phyloP scores from a whole-genome alignment of 2,888 invertebrate species.

The Keiferia lycopersicella region DNA sequence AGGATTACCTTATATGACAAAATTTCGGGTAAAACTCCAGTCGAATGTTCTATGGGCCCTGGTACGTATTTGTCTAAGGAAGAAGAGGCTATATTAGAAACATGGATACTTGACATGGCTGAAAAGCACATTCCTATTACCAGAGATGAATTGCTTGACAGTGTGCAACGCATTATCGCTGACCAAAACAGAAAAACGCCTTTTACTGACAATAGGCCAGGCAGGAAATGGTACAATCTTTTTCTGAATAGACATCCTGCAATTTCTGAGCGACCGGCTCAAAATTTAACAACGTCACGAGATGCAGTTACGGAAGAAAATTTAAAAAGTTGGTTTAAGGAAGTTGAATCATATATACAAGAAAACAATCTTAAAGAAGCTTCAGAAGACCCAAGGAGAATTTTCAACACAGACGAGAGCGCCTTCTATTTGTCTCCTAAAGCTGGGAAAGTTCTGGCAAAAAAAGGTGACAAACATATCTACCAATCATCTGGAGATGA shows the following conservation, averaged over 20 bases:
- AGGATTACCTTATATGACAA: slow-evolving; percentile 25
- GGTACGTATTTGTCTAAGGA: slow-evolving; percentile 13
- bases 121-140: slow-evolving; percentile 23
- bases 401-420: slow-evolving; percentile 45
- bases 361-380: slow-evolving; percentile 25
- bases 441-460: slow-evolving; percentile 39
- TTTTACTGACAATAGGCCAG: slow-evolving; percentile 41
- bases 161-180: slow-evolving; percentile 22
- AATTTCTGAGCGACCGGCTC: slow-evolving; percentile 35
- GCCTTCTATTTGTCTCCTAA: slow-evolving; percentile 41
- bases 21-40: slow-evolving; percentile 27
- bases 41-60: slow-evolving; percentile 26
- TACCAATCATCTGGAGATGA: slow-evolving; percentile 38
- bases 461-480: slow-evolving; percentile 40
- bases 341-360: slow-evolving; percentile 36
- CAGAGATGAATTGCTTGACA: slow-evolving; percentile 24
- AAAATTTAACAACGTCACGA: slow-evolving; percentile 40
- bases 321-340: slow-evolving; percentile 40
- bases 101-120: slow-evolving; percentile 16
- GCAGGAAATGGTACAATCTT: slow-evolving; percentile 40
- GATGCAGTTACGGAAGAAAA: slow-evolving; percentile 39
- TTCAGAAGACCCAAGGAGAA: slow-evolving; percentile 36
- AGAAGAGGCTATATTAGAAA: slow-evolving; percentile 23
- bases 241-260: slow-evolving; percentile 40
- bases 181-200: slow-evolving; percentile 21